Evolutionary conservation across 2,888 invertebrate species (phyloP), one percentile per base, ranked within the genome.

Genomic region (Eupeodes latifasciatus): DNA sequence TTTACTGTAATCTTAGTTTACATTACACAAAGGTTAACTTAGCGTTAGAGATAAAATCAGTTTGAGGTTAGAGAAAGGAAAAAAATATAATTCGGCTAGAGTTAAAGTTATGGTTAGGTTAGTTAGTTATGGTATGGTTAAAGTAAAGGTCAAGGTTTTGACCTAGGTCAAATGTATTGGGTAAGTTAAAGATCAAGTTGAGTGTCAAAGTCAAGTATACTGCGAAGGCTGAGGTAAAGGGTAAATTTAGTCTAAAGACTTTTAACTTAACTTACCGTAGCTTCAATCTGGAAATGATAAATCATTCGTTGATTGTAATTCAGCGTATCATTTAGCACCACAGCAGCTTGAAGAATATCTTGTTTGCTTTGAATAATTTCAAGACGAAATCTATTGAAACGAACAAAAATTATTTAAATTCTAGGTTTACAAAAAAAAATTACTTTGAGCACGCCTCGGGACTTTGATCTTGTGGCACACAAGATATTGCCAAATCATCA

Each of bases 291-390:
- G 89, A 98, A 95, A 92, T 96, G 96, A 92, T 96, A 97, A 91
- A 96, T 96, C 92, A 96, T 96, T 89, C 96, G 95, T 85, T 96
- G 95, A 90, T 96, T 96, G 92, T 97, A 98, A 93, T 97, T 96
- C 83, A 98, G 94, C 14, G 95, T 95, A 90, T 95, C 95, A 90
- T 94, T 95, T 77, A 98, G 94, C 74, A 97, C 95, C 82, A 98
- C 94, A 2, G 96, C 96, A 1, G 97, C 98, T n/a, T 94, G 94
- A 91, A 96, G 96, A 75, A 95, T 94, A 90, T 96, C 96, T 55
- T 97, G 96, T 71, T 92, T 94, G 5, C 91, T 92, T 59, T 92
- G 91, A 4, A 92, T 79, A 51, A 93, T 79, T 51, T 93, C 90
- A 61, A 94, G 88, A 1, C 91, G 91, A 83, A 94, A 94, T 90